Evolutionary conservation across 2,797 vertebrate species (phyloP), one percentile per base, ranked within the genome.

Genomic region (Hypotaenidia okinawae): DNA sequence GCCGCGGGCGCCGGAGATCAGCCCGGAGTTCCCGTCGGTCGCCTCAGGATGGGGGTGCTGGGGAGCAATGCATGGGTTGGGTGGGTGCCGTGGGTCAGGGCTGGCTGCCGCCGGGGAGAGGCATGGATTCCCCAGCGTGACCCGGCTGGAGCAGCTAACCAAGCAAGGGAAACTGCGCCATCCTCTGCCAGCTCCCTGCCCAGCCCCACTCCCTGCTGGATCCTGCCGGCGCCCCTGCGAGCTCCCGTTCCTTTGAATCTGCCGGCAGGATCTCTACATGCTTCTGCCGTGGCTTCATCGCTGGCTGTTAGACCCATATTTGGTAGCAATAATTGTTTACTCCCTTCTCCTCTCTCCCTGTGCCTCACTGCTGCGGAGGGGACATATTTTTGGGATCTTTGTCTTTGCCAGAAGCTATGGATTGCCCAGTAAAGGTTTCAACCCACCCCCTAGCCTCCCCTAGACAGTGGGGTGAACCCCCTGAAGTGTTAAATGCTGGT

Each of bases 321-420:
- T 96, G 96, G 96, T 96, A 96, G 95, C 78, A 84, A 90, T 95
- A 87, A 93, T 90, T 95, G 96, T 95, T 96, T 96, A 94, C 89
- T 94, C 84, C 32, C 13, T 87, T 95, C 81, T 90, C 23, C 58
- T 73, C 68, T 72, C 66, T 85, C 68, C 27, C 21, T 0, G 13
- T 27, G 77, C 67, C 66, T 90, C 5, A 5, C 75, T 76, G 84
- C 89, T 73, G 24, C 62, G 95, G 78, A 95, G 95, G 91, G 89
- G 57, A 52, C 87, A 87, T 92, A 73, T 52, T 93, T 96, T 76
- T 41, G 30, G 30, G 55, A 84, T 83, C 39, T 87, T 63, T 28
- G 59, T 39, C 39, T 58, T 75, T 55, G 63, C 35, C 8, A 24
- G 24, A 89, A 59, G 27, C 24, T 19, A 6, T 3, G 22, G 49